Conservation (phyloP, 1,140 invertebrate genomes). For the Lutraria rhynchaena region DNA sequence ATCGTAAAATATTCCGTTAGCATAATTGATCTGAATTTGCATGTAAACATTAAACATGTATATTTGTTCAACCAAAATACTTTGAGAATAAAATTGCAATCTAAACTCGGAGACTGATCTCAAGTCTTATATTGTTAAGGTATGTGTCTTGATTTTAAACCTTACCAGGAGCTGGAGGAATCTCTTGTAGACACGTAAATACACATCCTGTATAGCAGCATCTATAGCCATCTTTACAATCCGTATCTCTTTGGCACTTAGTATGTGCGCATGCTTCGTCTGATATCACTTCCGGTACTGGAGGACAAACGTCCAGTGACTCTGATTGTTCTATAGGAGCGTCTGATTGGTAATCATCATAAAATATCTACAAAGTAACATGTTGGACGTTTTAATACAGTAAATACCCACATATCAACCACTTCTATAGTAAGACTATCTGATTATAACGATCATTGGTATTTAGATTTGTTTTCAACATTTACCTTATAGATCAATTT, state of each 20-base stretch:
- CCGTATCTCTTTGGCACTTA: slow-evolving; percentile 30
- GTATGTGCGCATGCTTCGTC: slow-evolving; percentile 40
- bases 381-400: too few relatives aligned
- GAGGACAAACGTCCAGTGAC: slow-evolving; percentile 35
- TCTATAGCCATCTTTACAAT: slow-evolving; percentile 21
- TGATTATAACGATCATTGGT: too few relatives aligned
- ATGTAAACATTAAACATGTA: neutral
- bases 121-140: neutral
- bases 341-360: slow-evolving; percentile 51
- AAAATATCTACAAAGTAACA: too few relatives aligned
- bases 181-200: slow-evolving; percentile 32
- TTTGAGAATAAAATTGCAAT: too few relatives aligned
- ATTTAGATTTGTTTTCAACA: too few relatives aligned
- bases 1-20: neutral
- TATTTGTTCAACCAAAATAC: too few relatives aligned
- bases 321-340: neutral
- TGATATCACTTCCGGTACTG: slow-evolving; percentile 20
- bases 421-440: too few relatives aligned
- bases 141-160: too few relatives aligned
- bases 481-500: too few relatives aligned
- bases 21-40: neutral
- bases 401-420: too few relatives aligned
- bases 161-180: slow-evolving; percentile 39
- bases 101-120: neutral
- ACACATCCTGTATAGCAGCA: slow-evolving; percentile 54